These are phyloP conservation scores for Anoplolepis gracilipes DNA, from an alignment of 1,140 invertebrate genomes.

Conservation along the genomic window DNA sequence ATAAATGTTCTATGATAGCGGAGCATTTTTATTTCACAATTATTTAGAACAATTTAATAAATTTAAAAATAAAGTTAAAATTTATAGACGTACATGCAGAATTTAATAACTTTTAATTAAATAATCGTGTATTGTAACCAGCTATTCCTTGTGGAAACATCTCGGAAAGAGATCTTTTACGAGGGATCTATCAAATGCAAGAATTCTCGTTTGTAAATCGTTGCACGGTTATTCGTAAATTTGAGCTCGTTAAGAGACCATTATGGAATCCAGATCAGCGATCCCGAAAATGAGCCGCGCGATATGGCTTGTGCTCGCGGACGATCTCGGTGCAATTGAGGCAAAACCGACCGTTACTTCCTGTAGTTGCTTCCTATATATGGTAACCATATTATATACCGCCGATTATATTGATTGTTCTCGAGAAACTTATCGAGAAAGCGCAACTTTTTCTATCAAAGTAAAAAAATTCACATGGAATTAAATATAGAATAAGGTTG, in stretches of 20 bases:
- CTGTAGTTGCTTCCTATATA: constrained; percentile 22
- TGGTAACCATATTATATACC: constrained; percentile 1
- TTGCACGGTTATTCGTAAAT: background rate
- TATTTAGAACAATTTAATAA: background rate
- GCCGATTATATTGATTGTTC: constrained; percentile 21
- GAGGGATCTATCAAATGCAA: too few species aligned
- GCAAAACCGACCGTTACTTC: constrained; percentile 33
- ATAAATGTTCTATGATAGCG: background rate
- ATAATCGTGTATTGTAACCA: background rate
- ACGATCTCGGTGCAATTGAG: constrained; percentile 23
- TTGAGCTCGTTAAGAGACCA: constrained; percentile 15
- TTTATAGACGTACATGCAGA: background rate
- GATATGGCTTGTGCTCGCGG: constrained; percentile 12
- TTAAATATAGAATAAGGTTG: background rate
- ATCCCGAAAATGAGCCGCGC: constrained; percentile 41
- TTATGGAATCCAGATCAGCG: constrained; percentile 29
- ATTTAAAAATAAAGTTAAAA: background rate
- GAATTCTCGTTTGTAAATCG: too few species aligned
- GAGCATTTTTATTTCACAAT: background rate
- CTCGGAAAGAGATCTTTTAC: background rate
- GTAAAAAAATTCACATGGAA: background rate
- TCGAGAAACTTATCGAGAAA: constrained; percentile 11
- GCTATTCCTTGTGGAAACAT: background rate
- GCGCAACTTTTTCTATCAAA: background rate
- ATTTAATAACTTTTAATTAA: background rate